Evolutionary conservation across 2,797 vertebrate species (phyloP).

Genomic region (Chelon auratus): DNA sequence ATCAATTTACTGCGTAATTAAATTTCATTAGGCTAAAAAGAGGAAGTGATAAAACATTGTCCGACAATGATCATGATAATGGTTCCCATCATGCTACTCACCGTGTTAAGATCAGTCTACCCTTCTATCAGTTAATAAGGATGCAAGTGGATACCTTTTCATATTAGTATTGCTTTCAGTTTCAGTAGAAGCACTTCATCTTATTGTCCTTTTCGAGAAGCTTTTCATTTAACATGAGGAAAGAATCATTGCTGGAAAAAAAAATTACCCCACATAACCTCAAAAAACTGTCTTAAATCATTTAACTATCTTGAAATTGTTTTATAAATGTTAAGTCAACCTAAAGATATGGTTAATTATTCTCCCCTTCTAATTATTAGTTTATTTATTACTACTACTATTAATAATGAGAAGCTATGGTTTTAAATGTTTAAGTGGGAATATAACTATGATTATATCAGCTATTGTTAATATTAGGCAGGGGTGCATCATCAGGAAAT

Average conservation of each 20-base stretch:
- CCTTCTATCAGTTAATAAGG: not conserved
- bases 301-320: not conserved
- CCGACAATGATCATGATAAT: not conserved
- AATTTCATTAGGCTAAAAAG: no score
- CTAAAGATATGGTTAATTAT: not conserved
- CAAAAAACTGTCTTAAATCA: not conserved
- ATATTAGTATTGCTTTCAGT: not conserved
- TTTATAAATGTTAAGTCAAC: not conserved
- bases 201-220: not conserved
- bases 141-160: not conserved
- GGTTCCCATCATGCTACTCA: not conserved
- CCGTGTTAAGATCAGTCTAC: slow-evolving; percentile 3
- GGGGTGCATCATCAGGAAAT: no score
- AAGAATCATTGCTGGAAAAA: not conserved
- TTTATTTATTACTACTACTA: no score
- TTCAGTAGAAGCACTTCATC: not conserved
- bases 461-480: no score
- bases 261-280: not conserved
- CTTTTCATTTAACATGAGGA: not conserved
- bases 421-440: no score
- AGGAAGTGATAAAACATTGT: no score
- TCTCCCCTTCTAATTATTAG: not conserved
- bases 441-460: no score
- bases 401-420: no score
- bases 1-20: no score